Evolutionary conservation across 2,888 invertebrate genomes (phyloP).

Genomic region (Drosophila phalerata): DNA sequence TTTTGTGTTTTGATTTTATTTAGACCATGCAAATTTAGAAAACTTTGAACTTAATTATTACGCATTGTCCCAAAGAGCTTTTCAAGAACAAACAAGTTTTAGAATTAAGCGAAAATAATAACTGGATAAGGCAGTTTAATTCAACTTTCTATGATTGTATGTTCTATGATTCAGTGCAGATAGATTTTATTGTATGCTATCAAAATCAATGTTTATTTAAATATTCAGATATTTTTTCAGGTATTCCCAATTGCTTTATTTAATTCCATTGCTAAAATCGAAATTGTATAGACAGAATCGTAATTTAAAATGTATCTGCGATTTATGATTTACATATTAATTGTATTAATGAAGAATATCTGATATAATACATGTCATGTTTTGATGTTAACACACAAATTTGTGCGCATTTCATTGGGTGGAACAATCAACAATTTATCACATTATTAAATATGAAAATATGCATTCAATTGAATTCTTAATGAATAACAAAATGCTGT

Average conservation of each 20-base stretch:
- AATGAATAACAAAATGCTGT: conserved; percentile 6
- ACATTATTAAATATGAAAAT: conserved; percentile 14
- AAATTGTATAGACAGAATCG: neutral
- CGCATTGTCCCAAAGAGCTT: neutral
- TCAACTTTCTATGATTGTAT: no score
- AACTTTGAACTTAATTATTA: conserved; percentile 2
- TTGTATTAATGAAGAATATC: neutral
- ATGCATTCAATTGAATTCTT: neutral
- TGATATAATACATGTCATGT: neutral
- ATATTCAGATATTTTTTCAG: conserved; percentile 2
- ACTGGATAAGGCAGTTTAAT: neutral
- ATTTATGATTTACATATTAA: neutral
- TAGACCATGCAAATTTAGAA: neutral
- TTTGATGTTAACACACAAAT: neutral
- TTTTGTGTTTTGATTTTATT: conserved; percentile 3
- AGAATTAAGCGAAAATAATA: neutral
- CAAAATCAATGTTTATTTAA: neutral
- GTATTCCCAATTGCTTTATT: neutral
- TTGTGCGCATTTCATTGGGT: conserved; percentile 1
- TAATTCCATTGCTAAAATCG: neutral
- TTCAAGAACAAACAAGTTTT: neutral
- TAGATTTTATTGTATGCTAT: neutral
- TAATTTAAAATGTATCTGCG: conserved; percentile 1
- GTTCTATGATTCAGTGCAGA: no score
- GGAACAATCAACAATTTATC: conserved; percentile 12